Base-by-base conservation (phyloP, 1,140 invertebrate species). In the Drosophila burlai region DNA sequence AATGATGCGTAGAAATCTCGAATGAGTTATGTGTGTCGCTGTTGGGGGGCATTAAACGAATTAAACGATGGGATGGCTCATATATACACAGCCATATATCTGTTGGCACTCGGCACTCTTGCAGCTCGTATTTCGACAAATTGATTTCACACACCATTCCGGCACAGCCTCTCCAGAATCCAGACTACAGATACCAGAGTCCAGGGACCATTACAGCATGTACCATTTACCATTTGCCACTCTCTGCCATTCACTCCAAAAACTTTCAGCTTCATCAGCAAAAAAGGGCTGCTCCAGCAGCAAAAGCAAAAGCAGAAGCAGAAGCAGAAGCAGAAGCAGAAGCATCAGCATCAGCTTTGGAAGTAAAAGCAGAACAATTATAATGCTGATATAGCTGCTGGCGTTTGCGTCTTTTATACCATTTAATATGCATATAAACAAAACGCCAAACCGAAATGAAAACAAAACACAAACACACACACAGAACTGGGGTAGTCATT, bases 131-230 rank as follows among this genome's bases (percentile, higher is more conserved):
- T 87, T 89, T 81, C 52, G 81, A 87, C 83, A 87, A 87, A 87
- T 87, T 87, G 83, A 87, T 87, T 87, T 89, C 84, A 87, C 83
- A 87, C 83, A 89, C 83, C 80, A 52, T 80, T 83, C 75, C 68
- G 47, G 40, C 71, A 24, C 58, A 55, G 54, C 9, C 54, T 57
- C 50, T 18, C 26, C 49, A 55, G 52, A 9, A 21, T 21, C 21
- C 21, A 21, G 21, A 21, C 1, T 6, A 13, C 24, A 47, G 34
- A 34, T n/a, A 11, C 16, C 49, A 54, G 18, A 16, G 21, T 24
- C 52, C 36, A 57, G 54, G 6, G n/a, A 2, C 46, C 16, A 47
- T 18, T 46, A 46, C 18, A 46, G 18, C 18, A 3, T 47, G 46
- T 47, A 47, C 46, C 46, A 49, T 46, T 46, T 50, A 26, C 26